Evolutionary conservation across 2,888 invertebrate genomes (phyloP), one percentile per base, ranked within the genome.

Genomic region (Agrotis puta): DNA sequence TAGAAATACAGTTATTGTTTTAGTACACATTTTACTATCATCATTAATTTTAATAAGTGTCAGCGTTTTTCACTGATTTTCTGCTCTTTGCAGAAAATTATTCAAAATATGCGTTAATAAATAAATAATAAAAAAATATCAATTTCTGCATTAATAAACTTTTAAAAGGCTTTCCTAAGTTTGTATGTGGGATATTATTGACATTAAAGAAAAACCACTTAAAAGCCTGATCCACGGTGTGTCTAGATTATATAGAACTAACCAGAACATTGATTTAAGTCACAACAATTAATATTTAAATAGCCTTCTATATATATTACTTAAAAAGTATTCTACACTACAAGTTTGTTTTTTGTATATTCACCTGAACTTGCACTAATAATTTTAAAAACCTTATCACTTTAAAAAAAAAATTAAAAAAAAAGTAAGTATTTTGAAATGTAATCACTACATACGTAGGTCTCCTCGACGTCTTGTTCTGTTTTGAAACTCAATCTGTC

Each of bases 391-490:
- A 79, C 82, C 77, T 24, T 13, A 47, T 48, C 67, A 82, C 74
- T 73, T 79, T 39, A 33, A 39, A n/a, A 39, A 43, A 24, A 20
- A 11, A 50, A 24, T 57, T 13, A 1, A 24, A 13, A 13, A 57
- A 74, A 20, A 45, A 45, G 13, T 27, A 54, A 71, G 62, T 78
- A 33, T 53, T 70, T 16, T 50, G 63, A 50, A 65, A 82, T 67
- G 4, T 20, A 16, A 54, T 33, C 56, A 79, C 79, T 22, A 67
- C 79, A 79, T 79, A 83, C 79, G 54, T 69, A 66, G 51, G 43
- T 62, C 11, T 74, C 68, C 45, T 51, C 80, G n/a, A 62, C 11
- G 53, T 65, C 48, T 43, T n/a, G 58, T 9, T 74, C 80, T n/a
- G 70, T 24, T 62, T 33, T 66, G 33, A 84, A 74, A 65, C 62